Evolutionary conservation across 2,113 vertebrate genomes (phyloP).

Genomic region (Platichthys stellatus): DNA sequence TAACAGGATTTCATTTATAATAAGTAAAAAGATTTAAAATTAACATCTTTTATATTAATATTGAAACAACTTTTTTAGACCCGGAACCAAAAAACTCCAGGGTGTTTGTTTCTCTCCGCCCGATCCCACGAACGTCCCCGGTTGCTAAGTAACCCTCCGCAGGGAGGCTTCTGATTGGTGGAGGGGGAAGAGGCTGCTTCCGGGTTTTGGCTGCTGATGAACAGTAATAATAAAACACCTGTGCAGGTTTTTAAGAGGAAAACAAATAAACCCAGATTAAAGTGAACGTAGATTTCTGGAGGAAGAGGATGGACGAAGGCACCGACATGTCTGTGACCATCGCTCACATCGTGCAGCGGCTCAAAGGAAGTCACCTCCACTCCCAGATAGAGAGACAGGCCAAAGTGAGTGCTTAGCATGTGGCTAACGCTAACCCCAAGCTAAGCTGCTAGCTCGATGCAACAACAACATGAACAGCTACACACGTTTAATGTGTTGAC

Average conservation of each 20-base stretch:
- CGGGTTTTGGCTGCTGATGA: background rate
- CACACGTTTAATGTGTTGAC: background rate
- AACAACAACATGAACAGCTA: background rate
- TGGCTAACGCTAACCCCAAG: constrained; percentile 44
- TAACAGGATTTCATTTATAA: too few relatives aligned
- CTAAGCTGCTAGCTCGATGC: background rate
- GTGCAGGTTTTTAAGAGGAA: background rate
- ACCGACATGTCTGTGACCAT: constrained; percentile 87
- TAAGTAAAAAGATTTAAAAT: too few relatives aligned
- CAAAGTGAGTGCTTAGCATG: constrained; percentile 86
- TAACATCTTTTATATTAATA: too few relatives aligned
- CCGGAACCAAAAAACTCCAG: constrained; percentile 66
- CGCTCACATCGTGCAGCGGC: constrained; percentile 89
- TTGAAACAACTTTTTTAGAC: background rate
- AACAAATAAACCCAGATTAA: background rate
- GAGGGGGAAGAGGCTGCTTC: background rate
- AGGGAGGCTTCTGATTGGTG: background rate
- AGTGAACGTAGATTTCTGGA: background rate
- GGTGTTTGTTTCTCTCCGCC: constrained; percentile 51
- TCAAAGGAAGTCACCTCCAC: constrained; percentile 89
- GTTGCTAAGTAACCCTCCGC: constrained; percentile 78
- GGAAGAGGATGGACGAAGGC: constrained; percentile 84
- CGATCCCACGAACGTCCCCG: background rate
- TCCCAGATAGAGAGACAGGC: constrained; percentile 94
- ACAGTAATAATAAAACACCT: background rate